Conservation (phyloP, 2,888 invertebrate genomes). For the Agrochola lychnidis region DNA sequence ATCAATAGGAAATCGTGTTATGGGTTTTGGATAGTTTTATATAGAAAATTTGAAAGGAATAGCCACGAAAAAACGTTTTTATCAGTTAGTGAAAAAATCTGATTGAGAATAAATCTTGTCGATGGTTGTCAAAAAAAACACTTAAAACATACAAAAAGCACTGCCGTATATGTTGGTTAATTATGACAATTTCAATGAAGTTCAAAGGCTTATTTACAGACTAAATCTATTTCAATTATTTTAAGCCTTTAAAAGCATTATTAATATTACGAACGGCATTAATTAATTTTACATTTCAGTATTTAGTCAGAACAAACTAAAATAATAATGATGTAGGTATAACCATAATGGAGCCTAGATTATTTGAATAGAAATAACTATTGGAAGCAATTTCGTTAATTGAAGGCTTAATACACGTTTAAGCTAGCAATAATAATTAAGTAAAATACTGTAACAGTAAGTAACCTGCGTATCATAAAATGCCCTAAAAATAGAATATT, state of each 20-base stretch:
- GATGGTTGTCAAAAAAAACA: no score
- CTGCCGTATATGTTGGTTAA: no score
- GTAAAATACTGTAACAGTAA: neutral
- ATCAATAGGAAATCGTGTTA: no score
- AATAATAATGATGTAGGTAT: no score
- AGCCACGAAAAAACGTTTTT: no score
- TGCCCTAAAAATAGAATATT: neutral
- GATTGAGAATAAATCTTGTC: no score
- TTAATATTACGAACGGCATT: conserved; percentile 1
- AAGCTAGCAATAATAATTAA: neutral
- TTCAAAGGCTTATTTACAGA: neutral
- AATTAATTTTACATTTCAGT: conserved; percentile 33
- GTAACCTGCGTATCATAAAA: neutral
- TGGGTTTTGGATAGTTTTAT: no score
- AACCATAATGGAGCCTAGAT: neutral
- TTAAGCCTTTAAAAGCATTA: conserved; percentile 8
- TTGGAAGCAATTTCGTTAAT: neutral
- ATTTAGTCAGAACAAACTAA: conserved; percentile 7
- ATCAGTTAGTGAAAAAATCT: no score
- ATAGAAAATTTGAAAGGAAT: no score
- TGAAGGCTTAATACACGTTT: neutral
- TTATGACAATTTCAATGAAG: no score
- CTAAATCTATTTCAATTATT: conserved; percentile 11
- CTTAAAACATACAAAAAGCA: no score
- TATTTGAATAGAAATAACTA: conserved; percentile 16